phyloP scores from a whole-genome alignment of 2,888 invertebrate species.

The Muscina levida region DNA sequence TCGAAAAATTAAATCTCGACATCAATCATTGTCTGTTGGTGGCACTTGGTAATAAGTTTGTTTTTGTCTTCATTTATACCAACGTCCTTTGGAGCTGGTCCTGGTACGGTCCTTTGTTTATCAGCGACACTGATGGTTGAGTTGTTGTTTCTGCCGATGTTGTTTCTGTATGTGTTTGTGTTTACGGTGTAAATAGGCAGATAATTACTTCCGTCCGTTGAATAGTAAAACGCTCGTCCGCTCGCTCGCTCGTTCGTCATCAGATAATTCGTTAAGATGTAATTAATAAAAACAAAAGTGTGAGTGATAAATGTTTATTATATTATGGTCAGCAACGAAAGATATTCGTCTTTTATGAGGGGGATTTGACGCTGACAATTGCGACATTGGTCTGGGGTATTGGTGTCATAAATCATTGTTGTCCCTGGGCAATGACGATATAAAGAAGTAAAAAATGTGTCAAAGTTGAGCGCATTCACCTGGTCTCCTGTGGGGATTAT shows the following conservation, averaged over 20 bases:
- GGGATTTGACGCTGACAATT: too few species aligned
- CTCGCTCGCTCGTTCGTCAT: too few species aligned
- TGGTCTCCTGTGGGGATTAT: too few species aligned
- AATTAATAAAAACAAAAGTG: slow-evolving; percentile 44
- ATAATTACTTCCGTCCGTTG: slow-evolving; percentile 48
- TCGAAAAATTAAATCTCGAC: slow-evolving; percentile 36
- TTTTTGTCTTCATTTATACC: slow-evolving; percentile 1
- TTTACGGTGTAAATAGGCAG: slow-evolving; percentile 33
- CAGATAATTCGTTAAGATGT: neutral
- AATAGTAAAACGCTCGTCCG: neutral
- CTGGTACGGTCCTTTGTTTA: slow-evolving; percentile 20
- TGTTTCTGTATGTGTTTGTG: neutral
- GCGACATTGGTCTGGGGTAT: too few species aligned
- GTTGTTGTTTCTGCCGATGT: neutral
- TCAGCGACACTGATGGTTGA: neutral
- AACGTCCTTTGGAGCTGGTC: neutral
- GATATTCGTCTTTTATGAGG: neutral
- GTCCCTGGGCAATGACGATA: neutral
- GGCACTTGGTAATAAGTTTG: slow-evolving; percentile 1
- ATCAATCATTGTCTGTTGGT: slow-evolving; percentile 37
- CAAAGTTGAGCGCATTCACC: too few species aligned
- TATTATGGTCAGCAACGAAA: neutral
- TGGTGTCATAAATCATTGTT: too few species aligned
- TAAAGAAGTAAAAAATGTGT: too few species aligned
- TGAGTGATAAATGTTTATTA: slow-evolving; percentile 41